phyloP scores from a whole-genome alignment of 2,888 invertebrate species.

The Drosophila subquinaria region DNA sequence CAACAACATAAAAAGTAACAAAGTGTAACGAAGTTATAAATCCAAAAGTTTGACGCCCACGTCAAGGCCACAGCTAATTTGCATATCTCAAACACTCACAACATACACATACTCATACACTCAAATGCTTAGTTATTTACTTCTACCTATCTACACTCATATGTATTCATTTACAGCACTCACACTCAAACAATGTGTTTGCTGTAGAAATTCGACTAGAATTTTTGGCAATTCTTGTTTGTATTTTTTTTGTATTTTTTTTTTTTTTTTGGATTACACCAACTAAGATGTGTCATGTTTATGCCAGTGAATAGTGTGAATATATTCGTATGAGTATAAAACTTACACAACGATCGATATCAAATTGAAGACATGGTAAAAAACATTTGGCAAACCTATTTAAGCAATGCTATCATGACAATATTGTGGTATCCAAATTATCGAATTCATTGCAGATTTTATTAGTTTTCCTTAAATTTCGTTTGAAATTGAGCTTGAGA shows the following conservation, averaged over 20 bases:
- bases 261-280: not conserved
- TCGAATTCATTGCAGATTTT: not conserved
- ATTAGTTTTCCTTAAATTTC: not conserved
- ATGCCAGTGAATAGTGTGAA: slow-evolving; percentile 11
- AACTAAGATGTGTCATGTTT: slow-evolving; percentile 23
- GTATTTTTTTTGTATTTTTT: not conserved
- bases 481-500: too few species aligned
- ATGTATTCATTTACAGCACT: slow-evolving; percentile 24
- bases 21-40: slow-evolving; percentile 79
- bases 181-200: slow-evolving; percentile 14
- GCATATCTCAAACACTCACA: slow-evolving; percentile 63
- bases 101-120: slow-evolving; percentile 9
- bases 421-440: not conserved
- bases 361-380: not conserved
- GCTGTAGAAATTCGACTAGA: slow-evolving; percentile 11
- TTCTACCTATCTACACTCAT: not conserved
- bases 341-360: slow-evolving; percentile 14
- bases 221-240: slow-evolving; percentile 13
- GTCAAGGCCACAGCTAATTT: slow-evolving; percentile 78
- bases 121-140: not conserved
- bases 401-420: not conserved
- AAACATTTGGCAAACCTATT: not conserved
- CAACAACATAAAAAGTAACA: slow-evolving; percentile 57
- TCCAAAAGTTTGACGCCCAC: slow-evolving; percentile 79
- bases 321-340: slow-evolving; percentile 7